A percentile compares a stretch with the other conserved stretches of the same genome.
phyloP scores from a whole-genome alignment of 2,113 vertebrate genomes.

The Illadopsis cleaveri region DNA sequence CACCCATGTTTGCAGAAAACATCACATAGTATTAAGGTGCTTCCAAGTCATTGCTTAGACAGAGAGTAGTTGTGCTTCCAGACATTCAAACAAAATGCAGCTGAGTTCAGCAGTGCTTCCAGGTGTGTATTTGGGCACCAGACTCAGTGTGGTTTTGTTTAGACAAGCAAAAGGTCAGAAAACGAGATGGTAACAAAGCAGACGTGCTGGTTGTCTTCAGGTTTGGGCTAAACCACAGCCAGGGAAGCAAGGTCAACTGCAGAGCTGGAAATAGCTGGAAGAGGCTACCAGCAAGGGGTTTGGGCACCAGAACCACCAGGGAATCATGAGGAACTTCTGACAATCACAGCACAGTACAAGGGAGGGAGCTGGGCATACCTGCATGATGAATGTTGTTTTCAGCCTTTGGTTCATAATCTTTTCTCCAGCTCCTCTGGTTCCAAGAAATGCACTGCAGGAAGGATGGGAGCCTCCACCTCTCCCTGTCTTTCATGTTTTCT shows the following conservation, averaged over 20 bases:
- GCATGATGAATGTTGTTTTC: background rate
- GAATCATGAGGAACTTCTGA: background rate
- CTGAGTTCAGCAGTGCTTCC: background rate
- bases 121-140: background rate
- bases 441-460: constrained; percentile 47
- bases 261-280: background rate
- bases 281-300: background rate
- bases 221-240: background rate
- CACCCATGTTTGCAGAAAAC: background rate
- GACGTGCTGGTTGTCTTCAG: background rate
- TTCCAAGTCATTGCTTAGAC: background rate
- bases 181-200: background rate
- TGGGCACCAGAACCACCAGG: background rate
- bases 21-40: background rate
- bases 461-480: constrained; percentile 20
- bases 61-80: background rate
- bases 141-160: background rate
- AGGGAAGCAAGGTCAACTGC: background rate
- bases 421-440: constrained; percentile 18
- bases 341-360: background rate
- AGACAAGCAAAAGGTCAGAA: background rate
- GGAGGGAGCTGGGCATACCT: constrained; percentile 12
- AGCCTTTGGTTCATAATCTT: background rate
- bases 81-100: background rate
- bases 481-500: background rate